phyloP scores from a whole-genome alignment of 2,113 vertebrate species.

The Myxocyprinus asiaticus region DNA sequence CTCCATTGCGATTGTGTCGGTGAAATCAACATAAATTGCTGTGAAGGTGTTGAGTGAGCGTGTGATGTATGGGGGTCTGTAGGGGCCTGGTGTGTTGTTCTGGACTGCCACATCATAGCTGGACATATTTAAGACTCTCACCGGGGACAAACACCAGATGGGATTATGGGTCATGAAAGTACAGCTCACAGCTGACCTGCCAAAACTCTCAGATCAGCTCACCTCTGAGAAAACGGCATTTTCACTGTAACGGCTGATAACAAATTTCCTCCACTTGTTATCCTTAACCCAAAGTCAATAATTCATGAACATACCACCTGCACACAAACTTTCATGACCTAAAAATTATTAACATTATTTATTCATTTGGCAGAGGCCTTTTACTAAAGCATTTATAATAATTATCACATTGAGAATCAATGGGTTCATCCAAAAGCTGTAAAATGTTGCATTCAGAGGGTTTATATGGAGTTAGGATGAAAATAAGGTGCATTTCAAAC shows the following conservation, averaged over 20 bases:
- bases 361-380: too few species aligned
- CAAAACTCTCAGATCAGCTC: too few species aligned
- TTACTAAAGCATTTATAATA: too few species aligned
- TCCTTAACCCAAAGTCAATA: not conserved
- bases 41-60: not conserved
- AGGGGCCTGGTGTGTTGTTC: not conserved
- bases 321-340: not conserved
- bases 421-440: too few species aligned
- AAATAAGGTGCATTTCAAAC: too few species aligned
- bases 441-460: too few species aligned
- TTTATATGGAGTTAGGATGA: too few species aligned
- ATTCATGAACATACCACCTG: not conserved
- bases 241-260: too few species aligned
- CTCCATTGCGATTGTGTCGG: too few species aligned
- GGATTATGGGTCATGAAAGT: not conserved
- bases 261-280: not conserved
- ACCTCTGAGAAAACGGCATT: too few species aligned
- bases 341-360: not conserved
- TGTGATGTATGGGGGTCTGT: not conserved
- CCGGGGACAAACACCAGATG: not conserved
- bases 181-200: not conserved
- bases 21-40: not conserved
- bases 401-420: too few species aligned
- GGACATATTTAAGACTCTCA: not conserved
- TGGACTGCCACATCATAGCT: not conserved